Base-by-base conservation (phyloP, 53 echinoderm and acorn worm species). In the Astropecten irregularis region DNA sequence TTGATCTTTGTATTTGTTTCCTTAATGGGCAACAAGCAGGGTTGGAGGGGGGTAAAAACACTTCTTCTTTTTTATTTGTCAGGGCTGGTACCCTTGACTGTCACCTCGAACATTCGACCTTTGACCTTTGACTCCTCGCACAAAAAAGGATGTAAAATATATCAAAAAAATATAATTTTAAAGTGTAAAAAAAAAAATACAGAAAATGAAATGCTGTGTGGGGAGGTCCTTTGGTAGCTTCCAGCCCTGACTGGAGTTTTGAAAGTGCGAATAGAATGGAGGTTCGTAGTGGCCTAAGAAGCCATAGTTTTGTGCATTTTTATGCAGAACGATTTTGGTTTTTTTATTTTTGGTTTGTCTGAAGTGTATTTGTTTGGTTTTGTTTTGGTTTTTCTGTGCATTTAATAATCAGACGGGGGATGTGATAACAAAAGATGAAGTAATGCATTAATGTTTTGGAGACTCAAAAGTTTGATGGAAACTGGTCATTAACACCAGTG, bases 71-170 rank as follows among this genome's bases (percentile, higher is more conserved):
- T n/a, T n/a, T n/a, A n/a, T n/a, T 18, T 46, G 79, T 31, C 62
- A 62, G 79, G 79, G 79, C 79, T 79, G 79, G 79, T 48, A 60
- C 79, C 79, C 21, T 30, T 33, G 62, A 62, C 57, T 57, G 23
- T 71, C 32, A 30, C 51, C 28, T 50, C 33, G 51, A 52, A 52
- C 21, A 31, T 23, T 13, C 38, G 38, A 56, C 39, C 73, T 33
- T 56, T 57, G 26, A 74, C 55, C 74, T 74, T 55, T 23, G 13
- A 39, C 16, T 52, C 74, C 54, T 34, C 52, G 19, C 73, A 71
- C 37, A 71, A 40, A 70, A 28, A 49, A 73, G 35, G 40, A 20
- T 25, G 23, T 26, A 53, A 40, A 74, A 74, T 22, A 57, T 54
- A 40, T 48, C 22, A 73, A 52, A 74, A 66, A 66, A 74, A 57